Evolutionary conservation across 2,797 vertebrate genomes (phyloP), one percentile per base, ranked within the genome.

Genomic region (Echiichthys vipera): DNA sequence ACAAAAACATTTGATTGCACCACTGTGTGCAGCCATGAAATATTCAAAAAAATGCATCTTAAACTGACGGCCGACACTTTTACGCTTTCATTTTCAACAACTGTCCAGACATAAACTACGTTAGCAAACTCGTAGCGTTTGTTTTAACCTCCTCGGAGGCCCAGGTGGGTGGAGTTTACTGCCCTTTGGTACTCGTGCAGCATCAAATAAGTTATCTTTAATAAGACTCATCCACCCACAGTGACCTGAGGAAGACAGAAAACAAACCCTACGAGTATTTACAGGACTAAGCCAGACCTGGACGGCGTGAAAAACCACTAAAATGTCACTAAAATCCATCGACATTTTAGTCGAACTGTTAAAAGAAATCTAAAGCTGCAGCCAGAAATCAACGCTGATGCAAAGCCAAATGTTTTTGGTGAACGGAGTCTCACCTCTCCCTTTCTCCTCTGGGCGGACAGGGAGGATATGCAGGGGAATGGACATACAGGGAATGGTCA

Each of bases 371-470:
- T 80, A 29, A 70, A 81, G 78, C 55, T 82, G 84, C 88, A 90
- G 90, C 88, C 83, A 87, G n/a, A 86, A 77, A 83, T 70, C 67
- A 87, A 84, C 10, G 65, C 71, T 67, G 80, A 91, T 88, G 92
- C 92, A 88, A 91, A 92, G 88, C 87, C 56, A 29, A 83, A 27
- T 80, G 47, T 71, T 78, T 17, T n/a, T 55, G 77, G 77, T 71
- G 61, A 88, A 83, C 80, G 43, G 74, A 55, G 80, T 86, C 92
- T 93, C 92, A 93, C 92, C 92, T 93, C 88, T 73, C 79, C 77
- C 89, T 90, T 71, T 88, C 91, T 85, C 89, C 57, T 93, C 92
- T 93, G 91, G 83, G 68, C 24, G 70, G 78, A 82, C 74, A 64
- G 86, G 65, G 84, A 74, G 77, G 71, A 68, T 46, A 65, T 71